A percentile compares a stretch with the other conserved stretches of the same genome.
Evolutionary conservation across 2,797 vertebrate species (phyloP).

Genomic region (Loris lydekkerianus): DNA sequence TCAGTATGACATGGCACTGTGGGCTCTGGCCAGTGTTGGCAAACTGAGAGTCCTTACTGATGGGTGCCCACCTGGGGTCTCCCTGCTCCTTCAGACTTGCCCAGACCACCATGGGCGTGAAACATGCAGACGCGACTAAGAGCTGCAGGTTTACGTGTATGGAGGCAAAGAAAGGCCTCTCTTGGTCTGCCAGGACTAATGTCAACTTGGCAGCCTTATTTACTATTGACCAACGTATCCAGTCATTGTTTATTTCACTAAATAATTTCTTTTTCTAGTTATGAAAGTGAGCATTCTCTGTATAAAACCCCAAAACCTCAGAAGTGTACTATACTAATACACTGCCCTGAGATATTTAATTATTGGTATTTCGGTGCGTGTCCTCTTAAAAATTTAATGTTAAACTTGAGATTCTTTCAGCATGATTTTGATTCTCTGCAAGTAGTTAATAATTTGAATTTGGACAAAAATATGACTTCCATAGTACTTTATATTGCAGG

Average conservation of each 20-base stretch:
- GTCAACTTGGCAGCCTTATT: not conserved
- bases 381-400: slow-evolving; percentile 3
- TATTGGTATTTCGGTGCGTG: not conserved
- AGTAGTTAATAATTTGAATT: slow-evolving; percentile 30
- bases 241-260: not conserved
- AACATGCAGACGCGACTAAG: not conserved
- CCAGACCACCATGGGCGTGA: too few relatives aligned
- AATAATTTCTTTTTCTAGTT: slow-evolving; percentile 17
- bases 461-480: slow-evolving; percentile 59
- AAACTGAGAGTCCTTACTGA: not conserved
- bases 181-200: too few relatives aligned
- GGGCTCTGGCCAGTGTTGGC: not conserved
- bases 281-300: not conserved
- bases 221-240: not conserved
- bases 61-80: not conserved
- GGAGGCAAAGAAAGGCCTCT: rapidly evolving
- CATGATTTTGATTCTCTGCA: slow-evolving; percentile 42
- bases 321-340: not conserved
- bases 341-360: not conserved
- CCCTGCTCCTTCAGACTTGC: not conserved
- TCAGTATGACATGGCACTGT: rapidly evolving
- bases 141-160: not conserved
- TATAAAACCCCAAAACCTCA: not conserved
- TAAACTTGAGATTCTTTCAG: slow-evolving; percentile 25
- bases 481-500: slow-evolving; percentile 57